Conservation (phyloP, 2,113 vertebrate genomes). For the Atrichornis clamosus region DNA sequence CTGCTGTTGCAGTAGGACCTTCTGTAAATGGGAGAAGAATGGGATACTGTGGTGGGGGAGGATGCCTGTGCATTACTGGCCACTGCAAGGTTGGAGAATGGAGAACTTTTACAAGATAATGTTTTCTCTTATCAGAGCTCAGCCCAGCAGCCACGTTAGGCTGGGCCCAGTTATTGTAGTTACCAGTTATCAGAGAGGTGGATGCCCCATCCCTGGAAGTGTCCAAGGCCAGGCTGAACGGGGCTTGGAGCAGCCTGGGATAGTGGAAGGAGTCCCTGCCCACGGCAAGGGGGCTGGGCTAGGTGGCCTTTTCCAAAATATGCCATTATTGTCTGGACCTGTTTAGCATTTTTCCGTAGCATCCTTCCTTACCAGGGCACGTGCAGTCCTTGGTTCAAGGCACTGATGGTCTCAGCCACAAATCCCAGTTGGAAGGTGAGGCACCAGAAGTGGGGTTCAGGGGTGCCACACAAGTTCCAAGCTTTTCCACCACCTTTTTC, state of each 20-base stretch:
- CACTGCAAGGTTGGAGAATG: background rate
- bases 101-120: background rate
- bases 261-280: background rate
- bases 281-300: background rate
- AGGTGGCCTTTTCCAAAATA: no score
- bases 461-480: background rate
- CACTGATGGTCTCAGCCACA: background rate
- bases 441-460: background rate
- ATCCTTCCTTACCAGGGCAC: background rate
- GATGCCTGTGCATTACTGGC: background rate
- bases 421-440: background rate
- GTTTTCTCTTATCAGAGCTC: background rate
- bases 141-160: background rate
- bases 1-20: background rate
- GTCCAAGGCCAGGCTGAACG: background rate
- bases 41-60: background rate
- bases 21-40: background rate
- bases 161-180: background rate
- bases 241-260: background rate
- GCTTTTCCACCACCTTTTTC: background rate
- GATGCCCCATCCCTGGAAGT: background rate
- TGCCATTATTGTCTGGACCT: background rate
- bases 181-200: background rate
- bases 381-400: background rate
- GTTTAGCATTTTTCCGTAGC: background rate